These are phyloP conservation scores for Caranx melampygus DNA, from an alignment of 2,113 vertebrate genomes.

Conservation along the genomic window DNA sequence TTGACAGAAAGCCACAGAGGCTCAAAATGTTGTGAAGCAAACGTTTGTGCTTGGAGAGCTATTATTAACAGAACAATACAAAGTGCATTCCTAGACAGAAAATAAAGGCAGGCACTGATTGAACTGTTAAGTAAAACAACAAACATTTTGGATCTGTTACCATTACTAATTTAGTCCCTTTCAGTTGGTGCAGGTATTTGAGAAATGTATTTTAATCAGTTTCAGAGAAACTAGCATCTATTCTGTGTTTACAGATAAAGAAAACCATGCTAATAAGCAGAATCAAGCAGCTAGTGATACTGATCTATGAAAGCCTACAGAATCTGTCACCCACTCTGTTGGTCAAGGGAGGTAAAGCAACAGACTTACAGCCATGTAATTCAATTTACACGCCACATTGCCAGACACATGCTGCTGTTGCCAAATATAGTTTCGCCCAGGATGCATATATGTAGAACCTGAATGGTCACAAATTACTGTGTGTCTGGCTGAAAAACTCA, in stretches of 20 bases:
- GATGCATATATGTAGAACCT: background rate
- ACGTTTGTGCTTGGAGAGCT: conserved; percentile 32
- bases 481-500: background rate
- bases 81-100: conserved; percentile 55
- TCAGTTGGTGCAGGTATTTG: background rate
- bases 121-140: conserved; percentile 38
- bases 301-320: background rate
- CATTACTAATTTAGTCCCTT: background rate
- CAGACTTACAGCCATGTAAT: conserved; percentile 23
- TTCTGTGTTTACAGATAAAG: background rate
- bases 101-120: conserved; percentile 15
- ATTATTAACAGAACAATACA: conserved; percentile 46
- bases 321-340: background rate
- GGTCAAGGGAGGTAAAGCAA: conserved; percentile 12
- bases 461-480: background rate
- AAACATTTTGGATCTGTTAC: conserved; percentile 11
- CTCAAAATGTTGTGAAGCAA: background rate
- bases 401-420: background rate
- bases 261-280: background rate
- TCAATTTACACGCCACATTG: conserved; percentile 38
- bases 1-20: background rate
- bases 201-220: conserved; percentile 1
- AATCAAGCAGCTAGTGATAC: background rate
- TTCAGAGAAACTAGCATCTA: background rate
- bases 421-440: conserved; percentile 4